These are phyloP conservation scores for Amphipoea oculea DNA, from an alignment of 2,888 invertebrate genomes.

Conservation along the genomic window DNA sequence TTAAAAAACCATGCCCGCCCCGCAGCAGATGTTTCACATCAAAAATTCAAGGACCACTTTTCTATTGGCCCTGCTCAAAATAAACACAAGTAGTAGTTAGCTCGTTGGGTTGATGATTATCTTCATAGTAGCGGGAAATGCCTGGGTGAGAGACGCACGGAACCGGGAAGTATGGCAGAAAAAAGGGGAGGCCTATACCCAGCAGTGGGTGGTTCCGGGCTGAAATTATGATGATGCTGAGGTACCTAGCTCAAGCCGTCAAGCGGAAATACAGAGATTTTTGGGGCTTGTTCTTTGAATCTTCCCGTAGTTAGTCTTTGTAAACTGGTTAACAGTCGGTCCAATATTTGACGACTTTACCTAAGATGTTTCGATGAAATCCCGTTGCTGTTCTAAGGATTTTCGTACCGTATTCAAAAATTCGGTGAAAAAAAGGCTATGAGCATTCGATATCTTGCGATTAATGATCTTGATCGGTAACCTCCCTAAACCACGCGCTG, in stretches of 20 bases:
- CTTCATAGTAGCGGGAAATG: no score
- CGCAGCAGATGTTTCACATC: no score
- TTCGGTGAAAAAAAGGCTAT: background rate
- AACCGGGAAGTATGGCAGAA: no score
- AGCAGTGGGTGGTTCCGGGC: no score
- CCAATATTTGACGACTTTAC: background rate
- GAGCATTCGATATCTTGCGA: background rate
- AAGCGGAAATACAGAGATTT: background rate
- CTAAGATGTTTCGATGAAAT: background rate
- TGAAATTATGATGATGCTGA: no score
- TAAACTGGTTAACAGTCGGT: background rate
- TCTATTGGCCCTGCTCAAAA: background rate
- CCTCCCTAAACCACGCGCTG: constrained; percentile 25
- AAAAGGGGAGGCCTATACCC: background rate
- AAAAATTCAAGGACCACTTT: no score
- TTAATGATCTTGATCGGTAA: background rate
- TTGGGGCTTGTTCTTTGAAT: background rate
- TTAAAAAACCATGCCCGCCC: no score
- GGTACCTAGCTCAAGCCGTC: background rate
- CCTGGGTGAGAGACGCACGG: no score
- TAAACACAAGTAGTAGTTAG: background rate
- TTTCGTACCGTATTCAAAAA: background rate
- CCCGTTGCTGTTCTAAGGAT: background rate
- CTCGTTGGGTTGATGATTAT: no score
- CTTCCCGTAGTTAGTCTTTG: background rate